Conservation (phyloP, 2,888 invertebrate species). For the Torymus texanus region DNA sequence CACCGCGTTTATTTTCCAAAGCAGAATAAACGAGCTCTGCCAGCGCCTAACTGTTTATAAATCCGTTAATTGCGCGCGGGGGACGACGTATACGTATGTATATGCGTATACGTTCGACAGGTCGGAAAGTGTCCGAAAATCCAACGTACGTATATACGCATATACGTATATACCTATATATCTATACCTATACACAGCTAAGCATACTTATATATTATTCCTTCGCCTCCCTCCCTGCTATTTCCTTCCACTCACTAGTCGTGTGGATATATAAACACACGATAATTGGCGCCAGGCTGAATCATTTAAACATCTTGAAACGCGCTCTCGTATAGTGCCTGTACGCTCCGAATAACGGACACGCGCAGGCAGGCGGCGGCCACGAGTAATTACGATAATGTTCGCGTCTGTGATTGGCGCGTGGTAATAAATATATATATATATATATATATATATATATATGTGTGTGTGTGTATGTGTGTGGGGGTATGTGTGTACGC, state of each 20-base stretch:
- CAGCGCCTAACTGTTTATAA: neutral
- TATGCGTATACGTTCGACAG: neutral
- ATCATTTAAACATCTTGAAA: neutral
- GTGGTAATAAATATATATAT: neutral
- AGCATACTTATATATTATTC: too few relatives aligned
- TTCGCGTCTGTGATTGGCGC: neutral
- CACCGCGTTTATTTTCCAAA: too few relatives aligned
- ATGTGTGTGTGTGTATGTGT: too few relatives aligned
- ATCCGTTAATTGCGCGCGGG: constrained; percentile 32
- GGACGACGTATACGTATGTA: neutral
- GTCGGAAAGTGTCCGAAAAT: neutral
- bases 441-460: too few relatives aligned
- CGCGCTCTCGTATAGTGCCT: neutral
- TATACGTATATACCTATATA: too few relatives aligned
- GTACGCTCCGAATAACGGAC: constrained; percentile 55
- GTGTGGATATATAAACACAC: neutral
- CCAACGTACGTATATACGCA: too few relatives aligned
- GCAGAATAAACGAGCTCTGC: too few relatives aligned
- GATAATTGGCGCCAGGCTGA: neutral
- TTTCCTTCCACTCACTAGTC: too few relatives aligned
- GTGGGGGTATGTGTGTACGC: too few relatives aligned
- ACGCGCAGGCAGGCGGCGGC: constrained; percentile 67
- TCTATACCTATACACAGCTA: too few relatives aligned
- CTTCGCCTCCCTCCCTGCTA: too few relatives aligned
- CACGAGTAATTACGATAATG: constrained; percentile 72